phyloP scores from a whole-genome alignment of 2,888 invertebrate genomes.

The Philhelius pedissequus region DNA sequence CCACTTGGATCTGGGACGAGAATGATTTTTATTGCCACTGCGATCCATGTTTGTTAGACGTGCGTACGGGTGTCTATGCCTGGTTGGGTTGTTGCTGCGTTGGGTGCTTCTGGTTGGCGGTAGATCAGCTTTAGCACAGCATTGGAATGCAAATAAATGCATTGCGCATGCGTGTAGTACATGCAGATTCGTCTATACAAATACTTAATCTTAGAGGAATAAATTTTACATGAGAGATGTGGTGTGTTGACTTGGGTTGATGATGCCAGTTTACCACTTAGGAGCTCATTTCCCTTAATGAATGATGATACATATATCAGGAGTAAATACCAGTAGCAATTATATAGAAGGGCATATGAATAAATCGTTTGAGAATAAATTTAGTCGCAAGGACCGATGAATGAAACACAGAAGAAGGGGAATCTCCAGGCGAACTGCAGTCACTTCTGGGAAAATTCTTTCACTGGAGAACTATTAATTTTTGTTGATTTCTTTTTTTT shows the following conservation, averaged over 20 bases:
- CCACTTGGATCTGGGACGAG: conserved; percentile 29
- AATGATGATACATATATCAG: background rate
- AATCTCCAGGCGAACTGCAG: too few species aligned
- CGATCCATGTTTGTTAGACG: conserved; percentile 68
- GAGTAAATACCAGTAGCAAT: conserved; percentile 10
- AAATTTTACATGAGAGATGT: conserved; percentile 4
- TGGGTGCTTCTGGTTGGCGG: conserved; percentile 50
- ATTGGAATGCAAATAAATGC: conserved; percentile 66
- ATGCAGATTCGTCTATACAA: conserved; percentile 36
- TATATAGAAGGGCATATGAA: background rate
- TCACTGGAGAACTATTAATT: too few species aligned
- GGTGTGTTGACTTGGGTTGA: background rate
- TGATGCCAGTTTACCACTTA: background rate
- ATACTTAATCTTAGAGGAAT: conserved; percentile 50
- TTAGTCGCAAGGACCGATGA: too few species aligned
- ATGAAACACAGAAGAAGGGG: too few species aligned
- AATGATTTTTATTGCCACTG: conserved; percentile 67
- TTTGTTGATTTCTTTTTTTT: too few species aligned
- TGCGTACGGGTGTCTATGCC: conserved; percentile 66
- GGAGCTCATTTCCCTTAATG: background rate
- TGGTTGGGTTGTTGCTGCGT: conserved; percentile 24
- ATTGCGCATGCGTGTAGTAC: conserved; percentile 64
- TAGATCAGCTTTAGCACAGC: conserved; percentile 42
- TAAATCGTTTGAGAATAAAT: background rate
- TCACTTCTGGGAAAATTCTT: too few species aligned